Evolutionary conservation across 2,888 invertebrate species (phyloP), one percentile per base, ranked within the genome.

Genomic region (Luperina testacea): DNA sequence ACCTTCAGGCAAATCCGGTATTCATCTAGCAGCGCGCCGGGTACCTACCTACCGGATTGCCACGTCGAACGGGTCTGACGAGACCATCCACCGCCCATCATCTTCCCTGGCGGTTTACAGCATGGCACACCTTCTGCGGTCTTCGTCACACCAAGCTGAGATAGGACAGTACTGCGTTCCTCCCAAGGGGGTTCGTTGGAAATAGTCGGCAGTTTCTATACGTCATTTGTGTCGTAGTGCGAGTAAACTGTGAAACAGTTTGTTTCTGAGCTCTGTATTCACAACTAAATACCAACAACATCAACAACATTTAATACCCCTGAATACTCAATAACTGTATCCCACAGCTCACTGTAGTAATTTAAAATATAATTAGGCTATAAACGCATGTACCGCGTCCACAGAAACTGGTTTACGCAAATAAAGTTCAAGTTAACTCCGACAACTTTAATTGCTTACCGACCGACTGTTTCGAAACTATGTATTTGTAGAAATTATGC

Each of bases 291-390:
- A 53, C 17, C n/a, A 69, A 77, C 13, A 63, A 59, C n/a, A 45
- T 9, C 13, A 48, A 53, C 38, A 74, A 63, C 38, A 80, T 76
- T 51, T 9, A 75, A 77, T 72, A 48, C n/a, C 38, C 72, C 68
- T 65, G 53, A 65, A 68, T 69, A 7, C 42, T 32, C 70, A 57
- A 71, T 68, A 81, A 75, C 72, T 75, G 73, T 82, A 74, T 81
- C 61, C 77, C 75, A 75, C 82, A 73, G 63, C 32, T 63, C n/a
- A 27, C 63, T 64, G 84, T 71, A 61, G 68, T 80, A 77, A 87
- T 88, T 88, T 79, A 86, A 81, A 80, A 83, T 78, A 85, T 87
- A 90, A 88, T 87, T 84, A 88, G 79, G 70, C 85, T 78, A 82
- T 88, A 82, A 89, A 88, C 75, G 82, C 74, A 74, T 76, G 42